These are phyloP conservation scores for Trisateles emortualis DNA, from an alignment of 2,888 invertebrate species.

Conservation along the genomic window DNA sequence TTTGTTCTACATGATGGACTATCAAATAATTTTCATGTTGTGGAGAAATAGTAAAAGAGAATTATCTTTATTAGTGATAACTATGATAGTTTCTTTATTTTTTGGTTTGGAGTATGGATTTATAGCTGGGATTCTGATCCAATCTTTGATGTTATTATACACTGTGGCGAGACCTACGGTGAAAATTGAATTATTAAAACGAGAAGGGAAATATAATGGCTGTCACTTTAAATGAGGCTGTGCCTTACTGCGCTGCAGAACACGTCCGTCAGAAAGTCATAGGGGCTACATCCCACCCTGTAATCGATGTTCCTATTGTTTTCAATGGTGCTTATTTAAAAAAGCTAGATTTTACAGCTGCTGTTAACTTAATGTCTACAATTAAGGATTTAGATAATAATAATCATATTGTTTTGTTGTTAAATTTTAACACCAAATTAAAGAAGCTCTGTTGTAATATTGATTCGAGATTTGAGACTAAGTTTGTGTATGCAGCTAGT, in stretches of 20 bases:
- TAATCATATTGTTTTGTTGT: conserved; percentile 59
- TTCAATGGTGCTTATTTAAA: conserved; percentile 69
- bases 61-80: conserved; percentile 60
- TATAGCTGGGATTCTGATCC: conserved; percentile 33
- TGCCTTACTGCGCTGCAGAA: conserved; percentile 77
- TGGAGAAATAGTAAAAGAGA: conserved; percentile 92
- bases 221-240: conserved; percentile 61
- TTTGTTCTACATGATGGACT: conserved; percentile 94
- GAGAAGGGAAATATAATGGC: conserved; percentile 61
- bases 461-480: conserved; percentile 53
- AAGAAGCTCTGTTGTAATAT: conserved; percentile 67
- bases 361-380: conserved; percentile 69
- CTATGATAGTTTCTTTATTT: conserved; percentile 63
- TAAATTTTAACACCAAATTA: conserved; percentile 66
- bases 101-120: conserved; percentile 5
- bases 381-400: conserved; percentile 70
- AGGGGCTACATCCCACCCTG: conserved; percentile 49
- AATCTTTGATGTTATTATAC: conserved; percentile 70
- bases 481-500: conserved; percentile 60
- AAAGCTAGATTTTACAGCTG: conserved; percentile 74
- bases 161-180: conserved; percentile 35
- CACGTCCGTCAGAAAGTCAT: conserved; percentile 63
- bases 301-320: conserved; percentile 55
- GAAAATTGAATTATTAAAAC: background rate
- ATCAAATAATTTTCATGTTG: conserved; percentile 87